Base-by-base conservation (phyloP, 1,140 invertebrate genomes). In the Hycleus phaleratus region DNA sequence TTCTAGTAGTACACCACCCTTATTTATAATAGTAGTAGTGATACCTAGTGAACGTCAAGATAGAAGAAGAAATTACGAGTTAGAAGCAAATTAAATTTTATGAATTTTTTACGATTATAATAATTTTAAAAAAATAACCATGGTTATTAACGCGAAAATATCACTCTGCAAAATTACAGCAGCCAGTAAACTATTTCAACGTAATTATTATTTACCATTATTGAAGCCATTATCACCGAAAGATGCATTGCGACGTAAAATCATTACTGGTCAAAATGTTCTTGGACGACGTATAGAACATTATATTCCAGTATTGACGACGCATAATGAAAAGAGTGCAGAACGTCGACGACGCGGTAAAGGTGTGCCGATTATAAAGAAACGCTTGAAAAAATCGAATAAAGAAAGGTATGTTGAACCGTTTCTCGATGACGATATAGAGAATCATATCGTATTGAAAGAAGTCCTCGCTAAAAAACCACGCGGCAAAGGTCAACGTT, bases 191-290 rank as follows among this genome's bases (percentile, higher is more conserved):
- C 86, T 86, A 61, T 79, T 91, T 59, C 87, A 89, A 51, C 86
- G 89, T 63, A 85, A 87, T 26, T 88, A 91, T 73, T 91, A 91
- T 69, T 88, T 91, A 66, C 88, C 88, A 4, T 75, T 92, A 12
- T 74, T 91, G 48, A 86, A 87, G 7, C 88, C 87, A 0, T 86
- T 91, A 46, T 88, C 86, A 57, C 87, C 88, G 3, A 86, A 85
- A 1, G 87, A 89, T 68, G 88, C 87, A 1, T 85, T 86, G 67
- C 77, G 85, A 57, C 60, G 71, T 18, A 71, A 70, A 61, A 66
- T 68, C 44, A 72, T 71, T 25, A 72, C 68, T 24, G 69, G 68
- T 1, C 67, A 86, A 85, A 72, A 72, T 56, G 62, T 72, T 42
- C 54, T 72, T 3, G 70, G 70, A 26, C 53, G 44, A 10, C 42